These are phyloP conservation scores for Vanessa tameamea DNA, from an alignment of 1,140 invertebrate genomes.

Conservation along the genomic window DNA sequence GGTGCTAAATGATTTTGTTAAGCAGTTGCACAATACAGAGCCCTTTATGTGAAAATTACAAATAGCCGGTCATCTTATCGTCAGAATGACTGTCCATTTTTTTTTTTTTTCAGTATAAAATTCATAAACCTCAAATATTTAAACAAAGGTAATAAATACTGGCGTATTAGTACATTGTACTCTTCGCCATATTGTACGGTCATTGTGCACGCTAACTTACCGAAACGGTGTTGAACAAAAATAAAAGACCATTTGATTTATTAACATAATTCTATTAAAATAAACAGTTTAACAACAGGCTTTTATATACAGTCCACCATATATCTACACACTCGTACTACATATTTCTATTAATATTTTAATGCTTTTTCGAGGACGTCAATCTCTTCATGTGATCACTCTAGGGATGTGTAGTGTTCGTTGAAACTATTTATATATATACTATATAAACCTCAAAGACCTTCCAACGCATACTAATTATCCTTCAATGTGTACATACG, in stretches of 20 bases:
- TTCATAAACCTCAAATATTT: no score
- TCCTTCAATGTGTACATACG: no score
- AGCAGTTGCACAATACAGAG: no score
- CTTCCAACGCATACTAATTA: not conserved
- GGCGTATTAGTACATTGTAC: no score
- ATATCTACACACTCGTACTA: slow-evolving; percentile 65
- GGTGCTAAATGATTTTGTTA: no score
- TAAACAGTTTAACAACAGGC: slow-evolving; percentile 77
- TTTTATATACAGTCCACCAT: slow-evolving; percentile 65
- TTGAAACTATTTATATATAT: not conserved
- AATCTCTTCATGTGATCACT: slow-evolving; percentile 26
- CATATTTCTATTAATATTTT: not conserved
- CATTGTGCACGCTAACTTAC: no score
- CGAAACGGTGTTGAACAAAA: slow-evolving; percentile 17
- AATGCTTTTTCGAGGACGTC: slow-evolving; percentile 27
- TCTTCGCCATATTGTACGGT: no score
- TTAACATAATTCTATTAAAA: slow-evolving; percentile 79
- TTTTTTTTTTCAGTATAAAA: no score
- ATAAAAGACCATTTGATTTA: slow-evolving; percentile 67
- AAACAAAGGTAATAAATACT: no score
- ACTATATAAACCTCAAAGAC: not conserved
- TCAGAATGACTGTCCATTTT: no score
- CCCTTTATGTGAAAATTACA: no score
- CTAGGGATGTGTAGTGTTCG: slow-evolving; percentile 16
- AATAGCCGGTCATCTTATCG: no score